phyloP scores from a whole-genome alignment of 1,140 invertebrate species.

The Lucilia sericata region DNA sequence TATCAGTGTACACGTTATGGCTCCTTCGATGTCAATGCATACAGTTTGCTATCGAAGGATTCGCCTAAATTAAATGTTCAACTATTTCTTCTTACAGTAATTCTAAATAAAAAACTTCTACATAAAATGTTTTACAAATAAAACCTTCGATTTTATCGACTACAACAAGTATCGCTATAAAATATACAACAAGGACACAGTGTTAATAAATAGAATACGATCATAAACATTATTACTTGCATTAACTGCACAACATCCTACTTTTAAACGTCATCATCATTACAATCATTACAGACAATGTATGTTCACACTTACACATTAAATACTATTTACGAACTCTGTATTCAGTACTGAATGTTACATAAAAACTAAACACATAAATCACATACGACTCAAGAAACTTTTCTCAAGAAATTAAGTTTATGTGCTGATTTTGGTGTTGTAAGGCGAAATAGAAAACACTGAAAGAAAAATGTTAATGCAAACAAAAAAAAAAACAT shows the following conservation, averaged over 20 bases:
- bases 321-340: not conserved
- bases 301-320: no score
- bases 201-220: not conserved
- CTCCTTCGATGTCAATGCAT: no score
- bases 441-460: not conserved
- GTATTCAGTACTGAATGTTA: not conserved
- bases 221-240: not conserved
- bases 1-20: no score
- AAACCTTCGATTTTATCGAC: no score
- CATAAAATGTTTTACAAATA: no score
- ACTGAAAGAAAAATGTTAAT: not conserved
- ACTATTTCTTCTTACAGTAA: no score
- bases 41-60: no score
- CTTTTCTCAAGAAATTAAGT: constrained; percentile 16
- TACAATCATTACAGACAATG: not conserved
- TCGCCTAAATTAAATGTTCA: no score
- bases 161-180: no score
- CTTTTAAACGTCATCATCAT: not conserved
- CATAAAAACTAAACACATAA: constrained; percentile 5
- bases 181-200: not conserved
- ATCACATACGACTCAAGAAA: constrained; percentile 39
- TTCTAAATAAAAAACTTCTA: no score
- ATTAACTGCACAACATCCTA: not conserved
- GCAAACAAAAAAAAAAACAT: not conserved
- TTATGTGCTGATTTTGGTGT: not conserved